Conservation (phyloP, 2,113 vertebrate species). For the Ploceus nigricollis region DNA sequence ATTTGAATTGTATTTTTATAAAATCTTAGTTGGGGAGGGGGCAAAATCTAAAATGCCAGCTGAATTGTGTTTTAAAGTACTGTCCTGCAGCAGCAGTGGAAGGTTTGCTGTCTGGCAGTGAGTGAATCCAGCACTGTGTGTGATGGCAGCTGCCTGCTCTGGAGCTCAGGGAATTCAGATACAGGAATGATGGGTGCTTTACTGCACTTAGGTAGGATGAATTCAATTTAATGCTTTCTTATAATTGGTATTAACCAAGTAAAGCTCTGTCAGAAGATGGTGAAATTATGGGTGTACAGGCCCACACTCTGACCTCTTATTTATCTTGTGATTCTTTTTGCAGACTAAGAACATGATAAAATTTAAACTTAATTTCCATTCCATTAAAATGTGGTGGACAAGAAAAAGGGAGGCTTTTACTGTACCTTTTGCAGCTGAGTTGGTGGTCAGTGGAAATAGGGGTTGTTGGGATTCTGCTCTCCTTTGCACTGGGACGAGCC, state of each 20-base stretch:
- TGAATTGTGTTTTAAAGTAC: not conserved
- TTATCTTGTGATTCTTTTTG: not conserved
- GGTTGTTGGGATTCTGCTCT: not conserved
- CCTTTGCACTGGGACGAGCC: not conserved
- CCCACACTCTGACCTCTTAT: not conserved
- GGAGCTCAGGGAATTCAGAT: not conserved
- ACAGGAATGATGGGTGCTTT: not conserved
- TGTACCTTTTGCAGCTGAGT: not conserved
- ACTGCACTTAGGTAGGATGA: not conserved
- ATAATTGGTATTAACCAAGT: not conserved
- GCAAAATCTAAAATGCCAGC: not conserved
- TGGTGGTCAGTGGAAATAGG: not conserved
- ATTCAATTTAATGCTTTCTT: not conserved
- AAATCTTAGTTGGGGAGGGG: not conserved
- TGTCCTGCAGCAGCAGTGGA: not conserved
- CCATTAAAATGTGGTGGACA: not conserved
- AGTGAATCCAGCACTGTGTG: not conserved
- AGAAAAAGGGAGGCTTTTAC: not conserved
- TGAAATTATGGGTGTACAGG: not conserved
- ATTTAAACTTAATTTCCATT: not conserved
- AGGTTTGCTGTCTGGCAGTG: not conserved
- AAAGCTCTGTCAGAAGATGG: not conserved
- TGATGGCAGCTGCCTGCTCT: not conserved
- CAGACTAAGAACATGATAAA: not conserved
- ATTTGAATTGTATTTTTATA: not conserved